Conservation (phyloP, 2,113 vertebrate species). For the Malaclemys terrapin region DNA sequence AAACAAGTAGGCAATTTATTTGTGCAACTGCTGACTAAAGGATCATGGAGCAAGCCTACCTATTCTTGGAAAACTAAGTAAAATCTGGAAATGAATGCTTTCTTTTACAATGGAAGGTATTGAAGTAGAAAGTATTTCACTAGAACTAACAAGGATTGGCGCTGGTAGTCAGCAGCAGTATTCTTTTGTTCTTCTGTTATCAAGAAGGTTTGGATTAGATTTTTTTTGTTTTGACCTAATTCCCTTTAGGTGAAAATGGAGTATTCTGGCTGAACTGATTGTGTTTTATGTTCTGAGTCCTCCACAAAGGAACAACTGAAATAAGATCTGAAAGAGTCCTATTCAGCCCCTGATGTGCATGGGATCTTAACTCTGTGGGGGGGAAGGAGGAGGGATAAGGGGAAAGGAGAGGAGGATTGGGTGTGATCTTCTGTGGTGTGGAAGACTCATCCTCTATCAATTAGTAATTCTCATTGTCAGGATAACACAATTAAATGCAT, state of each 20-base stretch:
- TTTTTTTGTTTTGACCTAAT: conserved; percentile 20
- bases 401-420: neutral
- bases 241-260: neutral
- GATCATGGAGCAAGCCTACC: neutral
- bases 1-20: neutral
- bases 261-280: neutral
- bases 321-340: neutral
- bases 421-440: neutral
- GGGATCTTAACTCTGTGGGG: neutral
- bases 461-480: neutral
- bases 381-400: too few relatives aligned
- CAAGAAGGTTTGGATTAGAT: neutral
- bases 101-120: neutral
- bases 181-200: neutral
- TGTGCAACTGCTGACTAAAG: neutral
- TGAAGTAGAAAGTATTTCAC: neutral
- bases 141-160: neutral
- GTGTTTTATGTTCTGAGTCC: neutral
- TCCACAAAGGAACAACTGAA: neutral
- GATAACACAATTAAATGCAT: neutral
- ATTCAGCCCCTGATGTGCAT: neutral
- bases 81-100: neutral
- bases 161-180: neutral
- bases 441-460: neutral
- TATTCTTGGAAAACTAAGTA: neutral